phyloP scores from a whole-genome alignment of 2,888 invertebrate genomes.

The Phragmatobia fuliginosa region DNA sequence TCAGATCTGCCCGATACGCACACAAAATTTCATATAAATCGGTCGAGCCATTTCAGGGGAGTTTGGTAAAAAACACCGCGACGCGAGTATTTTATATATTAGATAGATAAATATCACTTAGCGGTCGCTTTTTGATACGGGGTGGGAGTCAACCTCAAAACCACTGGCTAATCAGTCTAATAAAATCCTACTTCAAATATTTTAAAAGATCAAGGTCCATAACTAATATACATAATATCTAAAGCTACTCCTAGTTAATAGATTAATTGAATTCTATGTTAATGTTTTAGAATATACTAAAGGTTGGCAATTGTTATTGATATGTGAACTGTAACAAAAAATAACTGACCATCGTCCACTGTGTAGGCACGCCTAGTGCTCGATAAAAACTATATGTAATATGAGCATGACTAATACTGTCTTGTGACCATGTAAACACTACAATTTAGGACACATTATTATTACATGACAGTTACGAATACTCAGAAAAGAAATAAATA shows the following conservation, averaged over 20 bases:
- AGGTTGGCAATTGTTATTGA: conserved; percentile 30
- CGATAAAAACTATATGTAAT: conserved; percentile 67
- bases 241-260: conserved; percentile 18
- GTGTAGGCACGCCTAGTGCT: conserved; percentile 59
- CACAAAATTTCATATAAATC: too few relatives aligned
- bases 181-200: too few relatives aligned
- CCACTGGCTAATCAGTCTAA: too few relatives aligned
- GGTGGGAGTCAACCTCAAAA: too few relatives aligned
- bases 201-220: conserved; percentile 19
- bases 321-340: conserved; percentile 49
- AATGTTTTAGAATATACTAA: conserved; percentile 27
- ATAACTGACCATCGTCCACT: conserved; percentile 56
- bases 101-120: too few relatives aligned
- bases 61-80: too few relatives aligned
- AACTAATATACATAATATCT: conserved; percentile 4
- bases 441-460: not conserved
- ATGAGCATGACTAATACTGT: conserved; percentile 57
- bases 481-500: too few relatives aligned
- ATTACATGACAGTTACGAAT: too few relatives aligned
- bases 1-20: too few relatives aligned
- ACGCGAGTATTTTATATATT: too few relatives aligned
- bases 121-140: too few relatives aligned
- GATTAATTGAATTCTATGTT: conserved; percentile 25
- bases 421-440: conserved; percentile 39
- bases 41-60: too few relatives aligned